Base-by-base conservation (phyloP, 23 tunicate species). In the Trididemnum clinides region DNA sequence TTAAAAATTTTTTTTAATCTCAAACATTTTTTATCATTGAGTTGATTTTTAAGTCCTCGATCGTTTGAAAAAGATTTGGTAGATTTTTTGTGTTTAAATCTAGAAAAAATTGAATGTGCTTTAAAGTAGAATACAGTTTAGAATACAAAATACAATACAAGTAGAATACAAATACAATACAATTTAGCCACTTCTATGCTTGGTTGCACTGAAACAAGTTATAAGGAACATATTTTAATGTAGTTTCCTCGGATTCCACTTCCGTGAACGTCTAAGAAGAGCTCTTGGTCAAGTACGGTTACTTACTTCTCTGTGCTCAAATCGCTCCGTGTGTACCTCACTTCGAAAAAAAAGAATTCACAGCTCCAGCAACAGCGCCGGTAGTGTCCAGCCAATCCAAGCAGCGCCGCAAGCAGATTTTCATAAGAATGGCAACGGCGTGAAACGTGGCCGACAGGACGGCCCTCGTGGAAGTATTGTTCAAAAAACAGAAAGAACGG, bases 281-380 rank as follows among this genome's bases (percentile, higher is more conserved):
- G 80, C 80, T 2, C 37, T 28, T n/a, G 57, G 80, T 30, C 80
- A 39, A 39, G 57, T 73, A 1, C 54, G 80, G 1, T 28, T 73
- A 12, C 80, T 39, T 10, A 19, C 80, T 5, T 73, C 80, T 19
- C 57, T 73, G 1, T 57, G 80, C 5, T 73, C 80, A n/a, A 19
- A 57, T 36, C 57, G 57, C 3, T 36, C 80, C 2, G 27, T 38
- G 3, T 20, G 37, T 2, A 36, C 80, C 6, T 36, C 57, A 5
- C 5, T 73, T 26, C 23, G 57, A n/a, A 35, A 29, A 5, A 73
- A 73, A 22, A 22, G 80, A 37, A n/a, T n/a, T n/a, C 57, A 73
- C 33, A 73, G 57, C 22, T 37, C 80, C 5, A 73, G 80, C 80
- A 73, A 73, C 57, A 73, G 80, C 29, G 80, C 38, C 15, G 80